Base-by-base conservation (phyloP, 2,113 vertebrate genomes). In the Dunckerocampus dactyliophorus region DNA sequence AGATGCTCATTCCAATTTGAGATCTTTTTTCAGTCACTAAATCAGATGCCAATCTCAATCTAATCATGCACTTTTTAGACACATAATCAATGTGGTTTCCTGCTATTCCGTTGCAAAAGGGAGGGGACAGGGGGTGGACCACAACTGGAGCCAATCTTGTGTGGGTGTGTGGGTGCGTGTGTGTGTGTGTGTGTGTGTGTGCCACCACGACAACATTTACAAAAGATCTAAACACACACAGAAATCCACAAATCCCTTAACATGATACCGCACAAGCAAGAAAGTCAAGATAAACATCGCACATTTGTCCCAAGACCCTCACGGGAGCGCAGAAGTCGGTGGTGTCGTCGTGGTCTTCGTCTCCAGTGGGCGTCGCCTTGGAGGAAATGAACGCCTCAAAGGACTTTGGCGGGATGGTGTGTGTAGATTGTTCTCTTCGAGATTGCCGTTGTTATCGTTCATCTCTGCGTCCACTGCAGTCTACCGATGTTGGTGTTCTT, bases 21-120 rank as follows among this genome's bases (percentile, higher is more conserved):
- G 49, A 20, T 51, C 48, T 28, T 37, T 45, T 43, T 47, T 3
- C 3, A 22, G 16, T 56, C 49, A 63, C 46, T 72, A 67, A 47
- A 49, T 19, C 68, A 49, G 16, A n/a, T 56, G 37, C 59, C 20
- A 17, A 67, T 69, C 67, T 71, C 21, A 61, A 43, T 71, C 65
- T 73, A 79, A 83, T 76, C 77, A 74, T 82, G 67, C 75, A 67
- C 50, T 56, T 68, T 74, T 66, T 43, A n/a, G 39, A 57, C 43
- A 50, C 42, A 15, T 48, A 65, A 63, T 59, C 50, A 69, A 55
- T 58, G 58, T 49, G 9, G 20, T 71, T 67, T 65, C 64, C 20
- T 53, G 63, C 62, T 42, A 43, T 49, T 21, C 17, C 13, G 49
- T 47, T 15, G n/a, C 21, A 58, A 43, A 43, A 45, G 45, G 37